phyloP scores from a whole-genome alignment of 2,888 invertebrate genomes.

The Volucella inflata region DNA sequence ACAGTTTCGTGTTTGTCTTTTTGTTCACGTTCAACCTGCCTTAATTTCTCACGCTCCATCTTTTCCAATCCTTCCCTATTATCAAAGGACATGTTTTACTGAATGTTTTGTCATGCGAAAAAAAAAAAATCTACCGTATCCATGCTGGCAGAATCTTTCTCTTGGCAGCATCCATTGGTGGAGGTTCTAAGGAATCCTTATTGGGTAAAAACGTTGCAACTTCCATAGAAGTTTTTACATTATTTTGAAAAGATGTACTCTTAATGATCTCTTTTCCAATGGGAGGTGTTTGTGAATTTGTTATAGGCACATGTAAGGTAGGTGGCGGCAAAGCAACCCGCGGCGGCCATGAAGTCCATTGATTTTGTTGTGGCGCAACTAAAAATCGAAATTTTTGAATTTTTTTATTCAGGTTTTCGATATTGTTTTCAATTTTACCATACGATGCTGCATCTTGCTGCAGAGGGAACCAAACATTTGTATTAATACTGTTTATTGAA shows the following conservation, averaged over 20 bases:
- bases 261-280: conserved; percentile 23
- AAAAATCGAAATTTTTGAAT: neutral
- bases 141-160: conserved; percentile 97
- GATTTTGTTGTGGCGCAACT: conserved; percentile 52
- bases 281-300: conserved; percentile 49
- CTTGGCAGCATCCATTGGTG: conserved; percentile 91
- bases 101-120: neutral
- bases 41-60: conserved; percentile 97
- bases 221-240: conserved; percentile 33
- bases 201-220: conserved; percentile 29
- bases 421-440: conserved; percentile 15
- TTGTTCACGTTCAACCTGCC: conserved; percentile 91
- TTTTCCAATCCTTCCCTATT: conserved; percentile 92
- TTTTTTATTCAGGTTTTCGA: neutral
- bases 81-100: conserved; percentile 1
- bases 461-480: conserved; percentile 27
- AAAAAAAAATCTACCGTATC: conserved; percentile 91
- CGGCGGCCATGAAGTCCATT: conserved; percentile 70
- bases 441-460: conserved; percentile 31
- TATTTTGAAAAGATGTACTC: conserved; percentile 44
- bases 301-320: conserved; percentile 59
- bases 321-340: conserved; percentile 69
- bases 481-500: neutral
- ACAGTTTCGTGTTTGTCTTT: conserved; percentile 48
- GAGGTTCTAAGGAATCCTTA: conserved; percentile 43